phyloP scores from a whole-genome alignment of 1,140 invertebrate species.

The Eupristina koningsbergeri region DNA sequence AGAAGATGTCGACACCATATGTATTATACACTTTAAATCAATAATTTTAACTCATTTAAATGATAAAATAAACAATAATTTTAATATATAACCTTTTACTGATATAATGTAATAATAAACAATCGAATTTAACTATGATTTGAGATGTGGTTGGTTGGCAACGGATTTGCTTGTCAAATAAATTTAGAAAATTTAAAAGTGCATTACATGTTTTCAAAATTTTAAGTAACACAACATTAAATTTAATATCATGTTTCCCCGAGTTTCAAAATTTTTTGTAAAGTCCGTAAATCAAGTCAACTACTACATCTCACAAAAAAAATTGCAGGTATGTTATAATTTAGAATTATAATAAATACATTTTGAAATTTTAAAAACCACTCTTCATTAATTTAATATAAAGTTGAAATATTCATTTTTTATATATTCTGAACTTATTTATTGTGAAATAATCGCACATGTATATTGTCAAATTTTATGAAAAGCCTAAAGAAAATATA shows the following conservation, averaged over 20 bases:
- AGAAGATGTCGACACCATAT: neutral
- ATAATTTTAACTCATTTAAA: neutral
- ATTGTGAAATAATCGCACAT: too few species aligned
- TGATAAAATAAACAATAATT: neutral
- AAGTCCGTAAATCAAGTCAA: slow-evolving; percentile 54
- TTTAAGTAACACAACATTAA: slow-evolving; percentile 53
- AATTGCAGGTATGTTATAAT: slow-evolving; percentile 54
- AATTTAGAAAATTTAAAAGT: slow-evolving; percentile 56
- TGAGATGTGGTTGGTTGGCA: slow-evolving; percentile 34
- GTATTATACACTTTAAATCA: neutral
- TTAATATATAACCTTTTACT: neutral
- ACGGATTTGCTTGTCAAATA: slow-evolving; percentile 35
- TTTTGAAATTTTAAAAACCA: too few species aligned
- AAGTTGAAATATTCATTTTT: too few species aligned
- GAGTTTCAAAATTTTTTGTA: slow-evolving; percentile 60
- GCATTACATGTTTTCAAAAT: slow-evolving; percentile 56
- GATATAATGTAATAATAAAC: slow-evolving; percentile 7
- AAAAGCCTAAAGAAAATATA: too few species aligned
- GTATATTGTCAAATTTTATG: too few species aligned
- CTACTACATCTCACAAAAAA: slow-evolving; percentile 51
- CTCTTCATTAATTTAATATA: too few species aligned
- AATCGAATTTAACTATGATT: slow-evolving; percentile 24
- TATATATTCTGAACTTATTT: too few species aligned
- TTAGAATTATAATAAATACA: neutral
- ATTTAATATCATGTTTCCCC: slow-evolving; percentile 60